Evolutionary conservation across 2,888 invertebrate species (phyloP), one percentile per base, ranked within the genome.

Genomic region (Netelia virgata): DNA sequence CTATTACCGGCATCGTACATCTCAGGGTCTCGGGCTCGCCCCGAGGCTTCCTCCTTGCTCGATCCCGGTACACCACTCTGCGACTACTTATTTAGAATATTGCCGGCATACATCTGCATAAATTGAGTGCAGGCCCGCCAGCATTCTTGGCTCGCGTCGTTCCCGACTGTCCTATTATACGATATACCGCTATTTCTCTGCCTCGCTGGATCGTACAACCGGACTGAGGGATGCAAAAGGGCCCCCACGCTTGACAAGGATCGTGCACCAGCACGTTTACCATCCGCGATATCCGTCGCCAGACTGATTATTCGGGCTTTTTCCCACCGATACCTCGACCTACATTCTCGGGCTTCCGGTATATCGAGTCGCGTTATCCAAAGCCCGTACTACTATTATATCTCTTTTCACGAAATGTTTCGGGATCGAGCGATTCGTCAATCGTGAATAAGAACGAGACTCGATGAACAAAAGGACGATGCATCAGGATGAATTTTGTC

Each of bases 51-150:
- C 70, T 74, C 74, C 57, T 41, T 41, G 66, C 64, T 53, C 81
- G 66, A 73, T 68, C 73, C 72, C 77, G 74, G 69, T 69, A 68
- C 74, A 68, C 57, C 78, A 66, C 78, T 57, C 82, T 57, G 74
- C 73, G 74, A 77, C 92, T 92, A 93, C 93, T 93, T 93, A 93
- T 93, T 93, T 93, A 92, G 92, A 93, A 93, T 93, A 93, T 93
- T 92, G 92, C 90, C 87, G 89, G 93, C 93, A 93, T 93, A 90
- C 91, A 93, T 93, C 92, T 93, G 93, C 93, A 93, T 93, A 93
- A 92, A 93, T 93, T 93, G 89, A 89, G 90, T 88, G 86, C 93
- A 93, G 93, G 91, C 90, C 90, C 90, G 89, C 86, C 86, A 89
- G 89, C 89, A 92, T 91, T 90, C 90, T 89, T 89, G 87, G 88